Base-by-base conservation (phyloP, 2,888 invertebrate species). In the Eristalis intricaria region DNA sequence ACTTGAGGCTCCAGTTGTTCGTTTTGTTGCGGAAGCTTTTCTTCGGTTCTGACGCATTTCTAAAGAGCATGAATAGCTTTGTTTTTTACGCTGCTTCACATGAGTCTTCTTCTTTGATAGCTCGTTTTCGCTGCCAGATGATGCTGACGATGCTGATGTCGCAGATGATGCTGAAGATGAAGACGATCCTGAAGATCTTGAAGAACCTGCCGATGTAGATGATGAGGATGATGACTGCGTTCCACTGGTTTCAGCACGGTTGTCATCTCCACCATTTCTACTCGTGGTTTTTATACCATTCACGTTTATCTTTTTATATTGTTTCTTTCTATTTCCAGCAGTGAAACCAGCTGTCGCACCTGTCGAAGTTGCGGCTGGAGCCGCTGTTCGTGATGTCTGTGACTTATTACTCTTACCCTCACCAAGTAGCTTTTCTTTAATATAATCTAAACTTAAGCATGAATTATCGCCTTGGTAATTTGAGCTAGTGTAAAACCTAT, bases 401-500 rank as follows among this genome's bases (percentile, higher is more conserved):
- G 69, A 66, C 60, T 71, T 89, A 40, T 80, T 77, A 84, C 87
- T 77, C 38, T 88, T 89, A 64, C 89, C 80, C 19, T 80, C 79
- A 65, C 87, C 84, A 32, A 76, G 73, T 19, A 92, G 89, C 90
- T 91, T 92, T 73, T 92, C 91, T 78, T 91, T 90, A 81, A 93
- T 92, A 89, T 91, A 92, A 74, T 92, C 91, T 85, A 93, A 89
- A 90, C 91, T 91, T 89, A 91, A 91, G 77, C 69, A 87, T 77
- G 90, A 76, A 70, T 84, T 75, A 56, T 89, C 88, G 74, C 85
- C 88, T 78, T 86, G 83, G 68, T 77, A 74, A 84, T 89, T 89
- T 81, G 85, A 78, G 74, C 89, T 89, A 77, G 98, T 97, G 92
- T 97, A 98, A 79, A 97, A 94, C 89, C 96, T 95, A 92, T 98